Conservation (phyloP, 2,888 invertebrate species). For the Frankliniella intonsa region DNA sequence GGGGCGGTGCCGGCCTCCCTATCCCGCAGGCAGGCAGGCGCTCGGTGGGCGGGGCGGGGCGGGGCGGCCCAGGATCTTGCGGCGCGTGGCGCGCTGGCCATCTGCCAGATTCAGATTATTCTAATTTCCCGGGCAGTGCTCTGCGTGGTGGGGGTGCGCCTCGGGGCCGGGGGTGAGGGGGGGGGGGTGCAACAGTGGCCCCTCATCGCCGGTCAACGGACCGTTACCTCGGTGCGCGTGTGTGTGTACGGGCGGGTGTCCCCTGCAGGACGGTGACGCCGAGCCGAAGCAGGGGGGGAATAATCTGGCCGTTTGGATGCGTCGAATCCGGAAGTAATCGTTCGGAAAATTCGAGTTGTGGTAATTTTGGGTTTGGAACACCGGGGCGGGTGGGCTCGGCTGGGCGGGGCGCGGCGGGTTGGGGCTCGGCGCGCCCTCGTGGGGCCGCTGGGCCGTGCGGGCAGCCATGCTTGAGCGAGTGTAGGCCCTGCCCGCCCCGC, state of each 20-base stretch:
- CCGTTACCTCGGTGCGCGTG: not conserved
- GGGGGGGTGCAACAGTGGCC: not conserved
- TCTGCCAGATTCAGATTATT: constrained; percentile 23
- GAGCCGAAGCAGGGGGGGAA: not conserved
- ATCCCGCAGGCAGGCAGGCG: not conserved
- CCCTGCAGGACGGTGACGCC: too few relatives aligned
- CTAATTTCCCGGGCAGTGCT: constrained; percentile 1
- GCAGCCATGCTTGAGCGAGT: not conserved
- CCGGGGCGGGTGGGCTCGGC: not conserved
- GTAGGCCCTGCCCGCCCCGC: not conserved
- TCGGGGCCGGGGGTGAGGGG: not conserved
- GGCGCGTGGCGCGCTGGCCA: not conserved
- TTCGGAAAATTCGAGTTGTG: constrained; percentile 24
- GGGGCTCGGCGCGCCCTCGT: not conserved
- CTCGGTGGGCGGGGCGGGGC: not conserved
- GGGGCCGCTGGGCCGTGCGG: not conserved
- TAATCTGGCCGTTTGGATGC: constrained; percentile 13
- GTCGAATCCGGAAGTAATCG: constrained; percentile 24
- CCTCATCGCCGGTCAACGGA: not conserved
- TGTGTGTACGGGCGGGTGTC: too few relatives aligned
- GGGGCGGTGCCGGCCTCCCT: not conserved
- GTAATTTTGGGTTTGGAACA: constrained; percentile 20
- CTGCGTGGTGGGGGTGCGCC: not conserved
- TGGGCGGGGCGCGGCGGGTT: not conserved
- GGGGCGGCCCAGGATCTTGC: not conserved